These are phyloP conservation scores for Grallaria varia DNA, from an alignment of 2,113 vertebrate species.

Conservation along the genomic window DNA sequence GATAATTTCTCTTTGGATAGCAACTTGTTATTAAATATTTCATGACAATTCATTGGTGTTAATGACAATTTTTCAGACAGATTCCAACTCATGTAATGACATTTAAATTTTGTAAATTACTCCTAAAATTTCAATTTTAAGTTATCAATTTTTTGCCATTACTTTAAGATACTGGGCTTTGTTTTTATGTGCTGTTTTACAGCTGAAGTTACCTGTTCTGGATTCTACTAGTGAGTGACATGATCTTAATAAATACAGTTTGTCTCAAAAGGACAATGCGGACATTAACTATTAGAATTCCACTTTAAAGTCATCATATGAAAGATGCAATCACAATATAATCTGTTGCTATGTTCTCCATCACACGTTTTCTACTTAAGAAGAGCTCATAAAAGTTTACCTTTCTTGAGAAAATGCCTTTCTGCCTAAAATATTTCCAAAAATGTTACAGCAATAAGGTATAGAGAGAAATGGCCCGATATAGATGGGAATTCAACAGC, in stretches of 20 bases:
- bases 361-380: neutral
- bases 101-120: neutral
- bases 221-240: neutral
- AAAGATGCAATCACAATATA: neutral
- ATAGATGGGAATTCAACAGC: neutral
- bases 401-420: neutral
- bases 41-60: neutral
- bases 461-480: neutral
- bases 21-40: neutral
- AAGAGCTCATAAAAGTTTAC: neutral
- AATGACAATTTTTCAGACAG: neutral
- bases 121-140: neutral
- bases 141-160: neutral
- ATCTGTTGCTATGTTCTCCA: neutral
- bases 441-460: neutral
- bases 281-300: neutral
- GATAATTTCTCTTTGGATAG: neutral
- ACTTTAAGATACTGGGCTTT: neutral
- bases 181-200: neutral
- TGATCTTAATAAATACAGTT: neutral
- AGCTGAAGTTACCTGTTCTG: neutral
- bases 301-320: neutral
- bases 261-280: neutral
- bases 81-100: neutral
- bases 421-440: neutral